Evolutionary conservation across 2,888 invertebrate genomes (phyloP).

Genomic region (Lydus trimaculatus): DNA sequence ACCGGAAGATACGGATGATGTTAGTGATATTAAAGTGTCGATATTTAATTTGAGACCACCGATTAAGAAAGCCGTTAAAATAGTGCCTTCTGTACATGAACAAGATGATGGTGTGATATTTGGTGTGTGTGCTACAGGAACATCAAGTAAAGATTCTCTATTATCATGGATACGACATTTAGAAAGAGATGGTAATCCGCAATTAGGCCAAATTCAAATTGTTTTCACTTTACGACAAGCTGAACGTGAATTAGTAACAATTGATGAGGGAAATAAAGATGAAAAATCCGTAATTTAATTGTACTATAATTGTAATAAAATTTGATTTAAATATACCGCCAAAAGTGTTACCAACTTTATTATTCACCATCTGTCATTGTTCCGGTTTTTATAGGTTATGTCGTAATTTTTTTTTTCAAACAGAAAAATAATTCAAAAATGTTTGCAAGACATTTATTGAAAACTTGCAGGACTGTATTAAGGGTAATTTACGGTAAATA

Average conservation of each 20-base stretch:
- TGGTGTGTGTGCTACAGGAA: constrained; percentile 89
- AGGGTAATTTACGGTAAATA: constrained; percentile 11
- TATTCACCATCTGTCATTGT: neutral
- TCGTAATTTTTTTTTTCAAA: constrained; percentile 3
- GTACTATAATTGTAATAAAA: neutral
- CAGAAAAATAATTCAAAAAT: constrained; percentile 13
- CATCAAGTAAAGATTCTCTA: constrained; percentile 88
- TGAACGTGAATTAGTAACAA: constrained; percentile 55
- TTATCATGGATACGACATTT: constrained; percentile 90
- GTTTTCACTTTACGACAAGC: constrained; percentile 82
- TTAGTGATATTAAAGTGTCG: constrained; percentile 71
- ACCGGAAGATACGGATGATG: constrained; percentile 74
- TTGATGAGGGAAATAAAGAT: constrained; percentile 6
- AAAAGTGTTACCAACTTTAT: constrained; percentile 1
- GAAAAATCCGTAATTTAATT: neutral
- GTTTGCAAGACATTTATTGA: constrained; percentile 24
- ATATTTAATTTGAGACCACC: constrained; percentile 61
- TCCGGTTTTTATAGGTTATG: constrained; percentile 26
- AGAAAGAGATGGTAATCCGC: constrained; percentile 77
- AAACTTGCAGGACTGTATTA: constrained; percentile 12
- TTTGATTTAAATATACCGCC: neutral
- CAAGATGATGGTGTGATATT: constrained; percentile 92
- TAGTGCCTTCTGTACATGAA: constrained; percentile 80
- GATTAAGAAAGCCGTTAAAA: constrained; percentile 56
- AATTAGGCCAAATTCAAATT: constrained; percentile 77